Percentiles rank a stretch among this genome's conserved stretches.
Evolutionary conservation across 30 jellyfish, hydroid and myxozoan genomes (phyloP).

Genomic region (Chrysaora quinquecirrha): DNA sequence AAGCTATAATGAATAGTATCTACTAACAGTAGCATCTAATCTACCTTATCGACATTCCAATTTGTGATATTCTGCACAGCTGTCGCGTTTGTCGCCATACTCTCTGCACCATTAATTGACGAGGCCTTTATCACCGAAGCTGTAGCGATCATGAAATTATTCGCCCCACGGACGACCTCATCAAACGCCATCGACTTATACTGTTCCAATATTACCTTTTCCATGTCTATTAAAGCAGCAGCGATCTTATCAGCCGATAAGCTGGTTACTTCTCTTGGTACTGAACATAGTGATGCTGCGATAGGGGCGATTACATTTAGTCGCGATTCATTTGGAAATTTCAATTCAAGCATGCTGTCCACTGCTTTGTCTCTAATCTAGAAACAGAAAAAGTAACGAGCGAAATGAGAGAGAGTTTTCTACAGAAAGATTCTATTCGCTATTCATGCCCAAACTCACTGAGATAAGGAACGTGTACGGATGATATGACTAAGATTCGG

Average conservation of each 20-base stretch:
- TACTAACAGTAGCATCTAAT: too few species aligned
- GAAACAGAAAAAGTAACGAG: too few species aligned
- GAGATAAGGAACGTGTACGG: too few species aligned
- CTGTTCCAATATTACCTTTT: not conserved
- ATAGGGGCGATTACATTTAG: not conserved
- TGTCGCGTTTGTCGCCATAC: not conserved
- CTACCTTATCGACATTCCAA: not conserved
- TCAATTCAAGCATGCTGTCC: not conserved
- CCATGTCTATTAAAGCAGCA: not conserved
- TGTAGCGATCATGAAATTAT: not conserved
- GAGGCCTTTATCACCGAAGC: not conserved
- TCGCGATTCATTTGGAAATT: not conserved
- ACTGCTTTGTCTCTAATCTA: not conserved
- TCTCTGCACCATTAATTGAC: not conserved
- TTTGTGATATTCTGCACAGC: not conserved
- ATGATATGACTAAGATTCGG: too few species aligned
- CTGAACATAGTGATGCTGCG: conserved; percentile 2
- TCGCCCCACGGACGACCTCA: not conserved
- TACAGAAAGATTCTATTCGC: too few species aligned
- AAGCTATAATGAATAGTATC: too few species aligned
- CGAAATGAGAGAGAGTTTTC: too few species aligned
- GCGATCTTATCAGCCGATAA: not conserved
- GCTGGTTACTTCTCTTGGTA: not conserved
- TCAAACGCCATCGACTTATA: not conserved
- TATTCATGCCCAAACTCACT: too few species aligned